These are phyloP conservation scores for Phallusia fumigata DNA, from an alignment of 23 tunicate genomes.

Conservation along the genomic window DNA sequence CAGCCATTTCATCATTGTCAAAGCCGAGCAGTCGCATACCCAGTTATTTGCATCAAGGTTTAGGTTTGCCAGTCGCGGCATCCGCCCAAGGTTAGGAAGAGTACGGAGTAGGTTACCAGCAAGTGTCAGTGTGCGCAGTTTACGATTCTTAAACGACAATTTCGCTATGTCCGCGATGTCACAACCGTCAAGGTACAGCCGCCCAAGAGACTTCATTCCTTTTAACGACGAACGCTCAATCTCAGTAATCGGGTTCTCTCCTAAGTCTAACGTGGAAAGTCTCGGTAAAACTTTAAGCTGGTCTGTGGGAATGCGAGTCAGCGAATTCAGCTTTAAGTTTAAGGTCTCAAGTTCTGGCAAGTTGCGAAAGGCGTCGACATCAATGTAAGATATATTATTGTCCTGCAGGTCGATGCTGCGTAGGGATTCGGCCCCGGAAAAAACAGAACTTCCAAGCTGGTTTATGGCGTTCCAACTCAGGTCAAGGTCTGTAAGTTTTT, in stretches of 20 bases:
- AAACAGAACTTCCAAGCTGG: slow-evolving; percentile 13
- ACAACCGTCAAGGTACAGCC: slow-evolving; percentile 21
- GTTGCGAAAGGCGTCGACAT: slow-evolving; percentile 28
- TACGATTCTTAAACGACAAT: slow-evolving; percentile 25
- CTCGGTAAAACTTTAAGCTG: slow-evolving; percentile 10
- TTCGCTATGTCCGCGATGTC: slow-evolving; percentile 18
- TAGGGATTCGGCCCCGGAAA: slow-evolving; percentile 17
- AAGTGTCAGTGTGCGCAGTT: slow-evolving; percentile 19
- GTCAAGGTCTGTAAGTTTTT: background rate
- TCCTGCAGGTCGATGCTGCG: slow-evolving; percentile 23
- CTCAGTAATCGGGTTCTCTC: slow-evolving; percentile 22
- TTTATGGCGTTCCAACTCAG: slow-evolving; percentile 31
- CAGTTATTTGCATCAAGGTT: slow-evolving; percentile 22
- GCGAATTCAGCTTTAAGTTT: slow-evolving; percentile 18
- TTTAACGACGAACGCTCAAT: slow-evolving; percentile 16
- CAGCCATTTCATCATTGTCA: slow-evolving; percentile 37
- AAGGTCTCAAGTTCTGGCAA: slow-evolving; percentile 23
- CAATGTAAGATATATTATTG: slow-evolving; percentile 40
- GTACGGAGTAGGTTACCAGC: slow-evolving; percentile 5
- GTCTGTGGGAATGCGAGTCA: slow-evolving; percentile 28
- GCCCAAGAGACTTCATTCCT: slow-evolving; percentile 16
- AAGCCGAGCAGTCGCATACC: slow-evolving; percentile 27
- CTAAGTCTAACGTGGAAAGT: slow-evolving; percentile 1
- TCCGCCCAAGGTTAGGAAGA: slow-evolving; percentile 39
- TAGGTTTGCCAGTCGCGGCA: slow-evolving; percentile 9